Conservation (phyloP, 2,113 vertebrate genomes). For the Australoheros scitulus region DNA sequence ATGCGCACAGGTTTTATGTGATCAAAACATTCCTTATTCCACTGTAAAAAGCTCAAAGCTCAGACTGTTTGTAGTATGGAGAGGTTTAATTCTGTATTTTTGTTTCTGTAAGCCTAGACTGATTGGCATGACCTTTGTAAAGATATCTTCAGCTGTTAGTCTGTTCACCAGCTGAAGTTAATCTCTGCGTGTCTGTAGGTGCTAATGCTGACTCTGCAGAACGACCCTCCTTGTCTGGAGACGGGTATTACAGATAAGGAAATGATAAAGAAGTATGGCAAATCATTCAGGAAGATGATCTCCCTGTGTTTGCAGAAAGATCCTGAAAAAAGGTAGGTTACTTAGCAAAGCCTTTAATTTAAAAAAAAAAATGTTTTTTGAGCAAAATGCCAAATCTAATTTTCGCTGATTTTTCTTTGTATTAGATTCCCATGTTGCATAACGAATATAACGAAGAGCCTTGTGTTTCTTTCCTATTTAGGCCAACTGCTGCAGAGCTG, state of each 20-base stretch:
- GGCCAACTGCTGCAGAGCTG: slow-evolving; percentile 94
- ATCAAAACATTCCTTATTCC: background rate
- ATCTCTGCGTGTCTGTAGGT: slow-evolving; percentile 82
- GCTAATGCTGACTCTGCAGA: slow-evolving; percentile 98
- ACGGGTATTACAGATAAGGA: slow-evolving; percentile 98
- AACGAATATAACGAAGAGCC: slow-evolving; percentile 2
- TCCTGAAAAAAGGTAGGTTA: slow-evolving; percentile 92
- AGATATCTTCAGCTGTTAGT: background rate
- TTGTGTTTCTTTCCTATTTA: slow-evolving; percentile 61
- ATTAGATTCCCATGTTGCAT: background rate
- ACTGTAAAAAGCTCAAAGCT: background rate
- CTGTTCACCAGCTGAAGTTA: background rate
- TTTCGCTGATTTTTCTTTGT: slow-evolving; percentile 2
- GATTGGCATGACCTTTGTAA: background rate
- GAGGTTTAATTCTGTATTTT: background rate
- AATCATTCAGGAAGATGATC: slow-evolving; percentile 99
- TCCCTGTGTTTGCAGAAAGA: slow-evolving; percentile 97
- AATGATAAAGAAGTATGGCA: slow-evolving; percentile 98
- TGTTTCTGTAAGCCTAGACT: background rate
- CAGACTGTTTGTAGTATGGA: background rate
- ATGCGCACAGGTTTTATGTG: background rate
- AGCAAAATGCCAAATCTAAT: background rate
- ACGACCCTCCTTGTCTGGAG: slow-evolving; percentile 95
- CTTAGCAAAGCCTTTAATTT: background rate
- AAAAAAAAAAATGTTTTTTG: too few relatives aligned